Evolutionary conservation across 53 echinoderm and acorn worm genomes (phyloP), one percentile per base, ranked within the genome.

Genomic region (Echinometra lucunter): DNA sequence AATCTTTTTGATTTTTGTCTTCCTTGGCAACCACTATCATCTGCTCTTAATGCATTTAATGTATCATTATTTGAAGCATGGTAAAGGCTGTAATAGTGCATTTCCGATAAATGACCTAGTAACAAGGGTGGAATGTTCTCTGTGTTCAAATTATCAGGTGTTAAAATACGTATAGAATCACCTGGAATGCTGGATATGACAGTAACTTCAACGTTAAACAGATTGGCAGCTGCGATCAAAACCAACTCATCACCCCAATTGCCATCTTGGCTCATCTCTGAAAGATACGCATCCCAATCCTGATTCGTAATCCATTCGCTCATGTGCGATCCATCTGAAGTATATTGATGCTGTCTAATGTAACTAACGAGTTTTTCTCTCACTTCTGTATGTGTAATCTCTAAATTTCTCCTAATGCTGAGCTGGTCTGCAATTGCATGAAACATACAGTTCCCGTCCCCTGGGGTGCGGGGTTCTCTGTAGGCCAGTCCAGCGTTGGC

Each of bases 401-500:
- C 6, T 28, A 66, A 5, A 66, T 32, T 38, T 12, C 37, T 58
- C 16, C n/a, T n/a, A n/a, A 63, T 8, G 32, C 3, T 7, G 9
- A 91, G 45, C 72, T 91, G 92, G 25, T 38, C 44, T 72, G 92
- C 0, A 0, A 91, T 16, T 11, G 92, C 92, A 70, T 91, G 92
- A 44, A 91, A 91, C 72, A 91, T 21, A 27, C 92, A 91, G 37
- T 91, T 91, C 9, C 92, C 92, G 23, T 92, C 92, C 1, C 55
- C 57, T 1, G 75, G 92, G 1, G 92, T 92, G 6, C 92, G 12
- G n/a, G 92, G 92, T 53, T 92, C 92, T 92, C 45, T 21, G 28
- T 91, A 91, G 10, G 0, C 2, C 19, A 91, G 45, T 3, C 67
- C 91, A 3, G 91, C 91, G 70, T 16, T 70, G 6, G 23, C 25